Evolutionary conservation across 2,888 invertebrate species (phyloP).

Genomic region (Julus scandinavius): DNA sequence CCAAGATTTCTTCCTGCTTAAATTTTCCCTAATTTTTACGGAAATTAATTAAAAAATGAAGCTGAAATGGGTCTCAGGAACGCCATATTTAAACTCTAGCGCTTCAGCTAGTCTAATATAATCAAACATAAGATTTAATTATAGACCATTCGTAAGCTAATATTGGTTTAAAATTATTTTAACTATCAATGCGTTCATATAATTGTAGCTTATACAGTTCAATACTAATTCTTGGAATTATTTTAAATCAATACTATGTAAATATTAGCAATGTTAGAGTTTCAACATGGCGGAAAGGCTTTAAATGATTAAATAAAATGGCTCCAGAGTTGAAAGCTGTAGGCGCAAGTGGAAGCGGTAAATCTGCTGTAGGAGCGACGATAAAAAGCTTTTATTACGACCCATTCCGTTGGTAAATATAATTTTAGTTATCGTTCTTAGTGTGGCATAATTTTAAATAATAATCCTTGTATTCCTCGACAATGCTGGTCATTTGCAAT

Average conservation of each 20-base stretch:
- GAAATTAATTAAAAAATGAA: not conserved
- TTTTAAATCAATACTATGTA: not conserved
- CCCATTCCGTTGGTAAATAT: constrained; percentile 52
- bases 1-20: not conserved
- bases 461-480: not conserved
- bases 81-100: not conserved
- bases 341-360: not conserved
- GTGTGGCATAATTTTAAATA: not conserved
- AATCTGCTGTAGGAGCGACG: not conserved
- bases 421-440: not conserved
- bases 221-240: not conserved
- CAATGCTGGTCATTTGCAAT: not conserved
- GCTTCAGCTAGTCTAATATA: not conserved
- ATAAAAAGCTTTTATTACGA: constrained; percentile 52
- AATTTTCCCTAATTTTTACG: not conserved
- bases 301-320: not conserved
- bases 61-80: not conserved
- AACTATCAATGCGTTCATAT: not conserved
- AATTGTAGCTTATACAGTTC: not conserved
- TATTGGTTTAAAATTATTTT: too few species aligned
- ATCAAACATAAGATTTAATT: not conserved
- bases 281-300: not conserved
- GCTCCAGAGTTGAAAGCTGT: constrained; percentile 28
- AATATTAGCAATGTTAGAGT: not conserved
- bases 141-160: too few species aligned